Conservation (phyloP, 2,113 vertebrate species). For the Apteryx mantelli region DNA sequence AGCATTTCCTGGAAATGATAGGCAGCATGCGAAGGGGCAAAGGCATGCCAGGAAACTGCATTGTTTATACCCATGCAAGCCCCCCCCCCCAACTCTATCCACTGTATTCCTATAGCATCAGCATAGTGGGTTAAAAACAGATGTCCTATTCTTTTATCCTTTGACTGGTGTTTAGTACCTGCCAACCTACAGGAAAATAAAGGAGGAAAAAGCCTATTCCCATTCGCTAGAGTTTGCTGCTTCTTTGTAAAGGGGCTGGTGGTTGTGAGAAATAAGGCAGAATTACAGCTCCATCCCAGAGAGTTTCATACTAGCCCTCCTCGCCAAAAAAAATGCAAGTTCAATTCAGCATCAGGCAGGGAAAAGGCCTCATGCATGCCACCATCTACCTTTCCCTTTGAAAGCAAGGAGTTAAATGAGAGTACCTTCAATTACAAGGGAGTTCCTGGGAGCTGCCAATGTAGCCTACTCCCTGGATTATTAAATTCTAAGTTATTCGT, state of each 20-base stretch:
- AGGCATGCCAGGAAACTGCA: neutral
- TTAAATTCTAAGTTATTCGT: neutral
- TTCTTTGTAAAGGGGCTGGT: neutral
- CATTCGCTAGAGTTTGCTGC: neutral
- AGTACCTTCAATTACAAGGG: neutral
- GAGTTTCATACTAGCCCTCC: neutral
- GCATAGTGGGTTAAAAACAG: neutral
- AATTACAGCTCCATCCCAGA: neutral
- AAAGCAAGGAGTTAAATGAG: neutral
- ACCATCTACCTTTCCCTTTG: neutral
- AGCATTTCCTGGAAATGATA: too few relatives aligned
- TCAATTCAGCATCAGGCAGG: neutral
- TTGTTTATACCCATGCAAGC: neutral
- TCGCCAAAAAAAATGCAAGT: neutral
- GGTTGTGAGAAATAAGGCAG: neutral
- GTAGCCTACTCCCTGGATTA: neutral
- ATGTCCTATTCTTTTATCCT: neutral
- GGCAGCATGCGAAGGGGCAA: too few relatives aligned
- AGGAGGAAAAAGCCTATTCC: neutral
- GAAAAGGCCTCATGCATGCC: rapidly evolving
- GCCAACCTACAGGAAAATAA: neutral
- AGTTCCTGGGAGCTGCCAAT: neutral
- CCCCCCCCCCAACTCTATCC: neutral
- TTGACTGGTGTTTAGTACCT: neutral
- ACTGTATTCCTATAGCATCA: neutral